Conservation (phyloP, 2,113 vertebrate species). For the Daubentonia madagascariensis region DNA sequence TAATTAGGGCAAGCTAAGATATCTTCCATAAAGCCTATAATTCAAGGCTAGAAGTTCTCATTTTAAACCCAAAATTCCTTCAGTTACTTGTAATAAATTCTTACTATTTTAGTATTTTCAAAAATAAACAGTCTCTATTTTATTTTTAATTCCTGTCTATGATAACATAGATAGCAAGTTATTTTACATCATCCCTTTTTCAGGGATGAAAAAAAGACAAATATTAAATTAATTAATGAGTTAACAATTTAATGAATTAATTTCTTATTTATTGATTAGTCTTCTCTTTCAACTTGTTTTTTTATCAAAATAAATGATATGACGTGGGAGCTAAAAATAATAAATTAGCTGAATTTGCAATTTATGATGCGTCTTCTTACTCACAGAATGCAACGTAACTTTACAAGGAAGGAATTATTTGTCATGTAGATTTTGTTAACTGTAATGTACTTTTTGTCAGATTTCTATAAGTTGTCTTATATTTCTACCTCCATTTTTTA, state of each 20-base stretch:
- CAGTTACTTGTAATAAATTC: not conserved
- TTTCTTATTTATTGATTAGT: not conserved
- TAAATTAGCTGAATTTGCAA: not conserved
- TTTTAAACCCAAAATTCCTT: not conserved
- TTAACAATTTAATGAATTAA: not conserved
- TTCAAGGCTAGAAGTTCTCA: not conserved
- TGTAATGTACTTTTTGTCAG: not conserved
- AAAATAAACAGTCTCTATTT: not conserved
- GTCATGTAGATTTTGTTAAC: not conserved
- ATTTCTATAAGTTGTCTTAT: not conserved
- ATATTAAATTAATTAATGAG: not conserved
- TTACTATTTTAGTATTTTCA: not conserved
- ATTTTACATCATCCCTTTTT: not conserved
- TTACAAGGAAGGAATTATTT: not conserved
- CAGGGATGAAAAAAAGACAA: not conserved
- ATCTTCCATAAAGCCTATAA: not conserved
- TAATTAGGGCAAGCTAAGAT: not conserved
- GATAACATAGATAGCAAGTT: accelerated
- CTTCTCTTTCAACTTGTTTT: not conserved
- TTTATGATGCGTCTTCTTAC: not conserved
- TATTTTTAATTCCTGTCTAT: not conserved
- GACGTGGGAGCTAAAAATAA: not conserved
- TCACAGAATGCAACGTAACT: not conserved
- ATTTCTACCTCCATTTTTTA: not conserved
- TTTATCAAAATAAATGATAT: not conserved